Evolutionary conservation across 2,888 invertebrate species (phyloP), one percentile per base, ranked within the genome.

Genomic region (Rhopalosiphum nymphaeae): DNA sequence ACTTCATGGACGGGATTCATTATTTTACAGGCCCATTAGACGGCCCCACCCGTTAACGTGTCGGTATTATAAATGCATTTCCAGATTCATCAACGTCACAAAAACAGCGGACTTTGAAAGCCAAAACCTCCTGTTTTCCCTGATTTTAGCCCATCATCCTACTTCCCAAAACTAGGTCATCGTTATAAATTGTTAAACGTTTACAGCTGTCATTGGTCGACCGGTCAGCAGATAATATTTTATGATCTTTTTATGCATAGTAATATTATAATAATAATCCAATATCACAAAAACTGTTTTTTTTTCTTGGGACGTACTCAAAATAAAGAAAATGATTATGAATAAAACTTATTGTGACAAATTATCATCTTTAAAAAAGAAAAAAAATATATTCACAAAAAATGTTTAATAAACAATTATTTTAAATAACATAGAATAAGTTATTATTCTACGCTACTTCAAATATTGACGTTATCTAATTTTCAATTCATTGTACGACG

Each of bases 41-140:
- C 29, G 4, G 11, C 26, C n/a, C 53, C 56, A 36, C 93, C n/a
- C 21, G 36, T 44, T 84, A 78, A 89, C 89, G 84, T 44, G 49
- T 78, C 46, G 85, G 67, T 49, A 49, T 85, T 85, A 93, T 90
- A 61, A 90, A 93, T 86, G 85, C 85, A 90, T 85, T 90, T 90
- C 90, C 90, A 49, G 84, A 93, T 90, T 93, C 85, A 61, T 90
- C 89, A 86, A 90, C 90, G 90, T 93, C 93, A 86, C 89, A 90
- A 84, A 90, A 90, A 93, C 26, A 36, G 36, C 85, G 13, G 10
- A 89, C 78, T 53, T 57, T 56, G 91, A 26, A 49, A 29, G 13
- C 29, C 11, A 42, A 42, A 85, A 91, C 53, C 49, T 56, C n/a
- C 21, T 44, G 46, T 87, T 86, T n/a, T 88, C 13, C 4, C 88